Conservation (phyloP, 2,888 invertebrate genomes). For the Ectemnius cavifrons region DNA sequence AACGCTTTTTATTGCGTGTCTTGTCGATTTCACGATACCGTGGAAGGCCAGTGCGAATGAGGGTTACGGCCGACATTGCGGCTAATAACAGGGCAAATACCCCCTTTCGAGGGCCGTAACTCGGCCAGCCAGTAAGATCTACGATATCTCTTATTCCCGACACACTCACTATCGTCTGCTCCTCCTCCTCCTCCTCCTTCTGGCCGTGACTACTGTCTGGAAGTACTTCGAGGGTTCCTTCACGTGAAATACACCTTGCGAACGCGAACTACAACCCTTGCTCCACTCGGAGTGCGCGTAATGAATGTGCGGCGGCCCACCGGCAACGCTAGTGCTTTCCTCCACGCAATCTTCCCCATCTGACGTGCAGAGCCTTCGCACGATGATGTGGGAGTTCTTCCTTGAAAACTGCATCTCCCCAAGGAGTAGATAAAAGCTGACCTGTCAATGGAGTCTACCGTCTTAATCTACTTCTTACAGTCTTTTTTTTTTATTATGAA, state of each 20-base stretch:
- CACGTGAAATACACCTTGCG: constrained; percentile 34
- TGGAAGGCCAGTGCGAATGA: background rate
- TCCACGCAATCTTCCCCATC: constrained; percentile 22
- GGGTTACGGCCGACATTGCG: constrained; percentile 33
- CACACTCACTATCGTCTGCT: constrained; percentile 11
- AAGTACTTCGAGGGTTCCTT: constrained; percentile 21
- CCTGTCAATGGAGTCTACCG: too few relatives aligned
- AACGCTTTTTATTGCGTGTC: background rate
- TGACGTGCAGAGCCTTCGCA: constrained; percentile 16
- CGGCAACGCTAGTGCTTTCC: background rate
- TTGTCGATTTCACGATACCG: background rate
- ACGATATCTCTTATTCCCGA: constrained; percentile 39
- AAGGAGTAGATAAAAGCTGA: too few relatives aligned
- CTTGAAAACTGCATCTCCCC: background rate
- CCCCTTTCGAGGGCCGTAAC: constrained; percentile 26
- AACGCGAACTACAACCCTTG: constrained; percentile 8
- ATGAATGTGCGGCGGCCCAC: constrained; percentile 41
- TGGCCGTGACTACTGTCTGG: constrained; percentile 5
- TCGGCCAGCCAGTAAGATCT: constrained; percentile 26
- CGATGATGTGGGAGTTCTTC: constrained; percentile 2
- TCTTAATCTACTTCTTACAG: too few relatives aligned
- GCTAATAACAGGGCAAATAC: constrained; percentile 53
- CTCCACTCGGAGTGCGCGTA: constrained; percentile 29
- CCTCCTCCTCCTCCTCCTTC: constrained; percentile 17
- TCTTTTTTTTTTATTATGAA: too few relatives aligned